Base-by-base conservation (phyloP, 2,113 vertebrate species). In the Physeter macrocephalus region DNA sequence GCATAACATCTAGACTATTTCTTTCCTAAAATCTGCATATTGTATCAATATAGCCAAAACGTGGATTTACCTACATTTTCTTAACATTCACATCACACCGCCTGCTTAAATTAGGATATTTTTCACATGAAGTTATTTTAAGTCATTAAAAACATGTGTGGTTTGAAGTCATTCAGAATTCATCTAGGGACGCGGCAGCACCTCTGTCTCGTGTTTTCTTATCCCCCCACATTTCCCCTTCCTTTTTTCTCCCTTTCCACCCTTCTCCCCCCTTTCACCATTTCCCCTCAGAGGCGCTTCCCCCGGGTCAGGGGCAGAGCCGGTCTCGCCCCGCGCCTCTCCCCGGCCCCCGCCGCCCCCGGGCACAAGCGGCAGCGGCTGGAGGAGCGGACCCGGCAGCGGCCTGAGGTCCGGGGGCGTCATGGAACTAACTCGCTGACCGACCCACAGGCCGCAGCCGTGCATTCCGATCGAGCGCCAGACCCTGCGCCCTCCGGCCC, bases 231-330 rank as follows among this genome's bases (percentile, higher is more conserved):
- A 41, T 29, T 43, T 9, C 25, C 84, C 66, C 17, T 31, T 43
- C 7, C 10, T 34, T 57, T 96, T 90, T 90, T 81, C 77, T 36
- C 43, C 1, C 2, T 12, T 21, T 66, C 17, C 41, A 23, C 1
- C 3, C 29, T 49, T 41, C 18, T 8, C 74, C 74, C 83, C 80
- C 85, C 36, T 52, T 93, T 69, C 93, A 93, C 95, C 91, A 96
- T 91, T 92, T 96, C 94, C 91, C 69, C 92, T 96, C 27, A 41
- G 92, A 97, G 95, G 92, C 92, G 83, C 86, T 62, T 95, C 94
- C 92, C 92, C 96, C 94, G 94, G 94, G 97, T 96, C 96, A 97
- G 96, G 97, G 97, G 96, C 97, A 97, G 97, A 97, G 97, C 97
- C 95, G 94, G 95, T 61, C 90, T 97, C 94, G 34, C 12, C 74